These are phyloP conservation scores for Galerucella nymphaeae DNA, from an alignment of 2,888 invertebrate species.

Conservation along the genomic window DNA sequence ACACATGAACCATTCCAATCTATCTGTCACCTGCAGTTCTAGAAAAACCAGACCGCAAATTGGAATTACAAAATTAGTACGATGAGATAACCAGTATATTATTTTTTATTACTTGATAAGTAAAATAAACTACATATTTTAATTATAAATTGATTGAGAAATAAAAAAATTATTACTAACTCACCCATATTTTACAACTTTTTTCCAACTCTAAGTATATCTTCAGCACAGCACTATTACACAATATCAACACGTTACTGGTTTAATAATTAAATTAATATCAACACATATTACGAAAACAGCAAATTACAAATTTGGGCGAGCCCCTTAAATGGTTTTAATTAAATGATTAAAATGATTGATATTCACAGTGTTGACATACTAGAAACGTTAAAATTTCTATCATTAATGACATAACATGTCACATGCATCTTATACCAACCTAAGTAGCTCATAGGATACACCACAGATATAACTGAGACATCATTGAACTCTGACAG, in stretches of 20 bases:
- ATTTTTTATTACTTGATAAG: not conserved
- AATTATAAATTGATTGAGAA: not conserved
- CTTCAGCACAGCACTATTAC: conserved; percentile 19
- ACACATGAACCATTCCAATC: not conserved
- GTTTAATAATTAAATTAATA: conserved; percentile 24
- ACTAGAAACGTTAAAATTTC: not conserved
- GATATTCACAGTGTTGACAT: conserved; percentile 6
- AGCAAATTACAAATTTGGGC: conserved; percentile 57
- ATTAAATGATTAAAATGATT: conserved; percentile 36
- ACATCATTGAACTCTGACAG: too few species aligned
- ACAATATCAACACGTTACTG: conserved; percentile 22
- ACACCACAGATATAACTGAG: too few species aligned
- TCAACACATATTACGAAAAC: conserved; percentile 22
- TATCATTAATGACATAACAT: not conserved
- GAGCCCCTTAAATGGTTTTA: conserved; percentile 56
- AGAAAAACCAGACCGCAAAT: not conserved
- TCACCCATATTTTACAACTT: conserved; percentile 29
- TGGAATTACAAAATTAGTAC: not conserved
- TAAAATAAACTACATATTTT: not conserved
- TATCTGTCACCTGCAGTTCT: not conserved
- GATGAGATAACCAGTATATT: not conserved
- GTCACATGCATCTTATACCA: not conserved
- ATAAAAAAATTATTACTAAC: not conserved
- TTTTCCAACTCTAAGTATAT: conserved; percentile 8
- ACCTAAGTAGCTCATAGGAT: not conserved